Evolutionary conservation across 1,140 invertebrate species (phyloP), one percentile per base, ranked within the genome.

Genomic region (Cryptotermes secundus): DNA sequence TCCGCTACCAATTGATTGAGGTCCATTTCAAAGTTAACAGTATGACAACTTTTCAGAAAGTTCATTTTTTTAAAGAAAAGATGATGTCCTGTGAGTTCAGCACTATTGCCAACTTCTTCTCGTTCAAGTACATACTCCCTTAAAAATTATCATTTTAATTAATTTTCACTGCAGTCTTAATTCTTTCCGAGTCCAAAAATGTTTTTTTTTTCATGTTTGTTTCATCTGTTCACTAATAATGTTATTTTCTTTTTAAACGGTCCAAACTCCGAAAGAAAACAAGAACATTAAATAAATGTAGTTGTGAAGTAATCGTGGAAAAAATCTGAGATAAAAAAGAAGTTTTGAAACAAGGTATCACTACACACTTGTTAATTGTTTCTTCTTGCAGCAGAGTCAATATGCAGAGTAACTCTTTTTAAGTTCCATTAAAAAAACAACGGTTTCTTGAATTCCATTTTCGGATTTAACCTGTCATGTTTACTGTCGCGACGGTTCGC

Each of bases 1-100:
- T 84, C 84, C 80, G 49, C 84, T 84, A 84, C 84, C 84, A 84
- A 84, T 84, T 84, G 79, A 81, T 84, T 84, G 84, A 81, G 84
- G 84, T 84, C 84, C 84, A 81, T 84, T 84, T 83, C 35, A 79
- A 72, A 72, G 83, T 83, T 83, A 36, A 83, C 34, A 59, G 24
- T 83, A 34, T 59, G 31, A 72, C 16, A 83, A 36, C 34, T 83
- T 53, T 19, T 45, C 38, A 72, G 38, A 49, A 49, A 34, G 38
- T 34, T 83, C 34, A 31, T 31, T 83, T 45, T 83, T 79, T 49
- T 22, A 83, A 42, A 83, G 83, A 49, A 59, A 83, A 12, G 34
- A 38, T 53, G 38, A 36, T 49, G 38, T 45, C 49, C 59, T n/a
- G 59, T 49, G 34, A 36, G 83, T 65, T 79, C 83, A 83, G 49